Conservation (phyloP, 2,888 invertebrate genomes). For the Octodonta nipae region DNA sequence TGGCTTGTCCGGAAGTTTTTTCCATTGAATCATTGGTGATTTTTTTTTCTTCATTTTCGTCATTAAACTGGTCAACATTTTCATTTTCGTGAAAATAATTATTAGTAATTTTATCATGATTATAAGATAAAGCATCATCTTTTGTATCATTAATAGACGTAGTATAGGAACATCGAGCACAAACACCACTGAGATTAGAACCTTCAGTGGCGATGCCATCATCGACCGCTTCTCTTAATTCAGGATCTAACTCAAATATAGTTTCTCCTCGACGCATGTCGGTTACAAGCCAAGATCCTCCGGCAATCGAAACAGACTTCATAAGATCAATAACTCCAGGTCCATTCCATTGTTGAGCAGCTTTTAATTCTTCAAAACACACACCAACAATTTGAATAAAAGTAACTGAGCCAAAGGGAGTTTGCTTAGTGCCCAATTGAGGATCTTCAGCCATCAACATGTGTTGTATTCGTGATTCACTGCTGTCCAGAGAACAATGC, state of each 20-base stretch:
- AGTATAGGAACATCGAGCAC: conserved; percentile 60
- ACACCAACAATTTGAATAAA: conserved; percentile 77
- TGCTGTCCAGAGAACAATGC: conserved; percentile 73
- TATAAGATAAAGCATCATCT: too few relatives aligned
- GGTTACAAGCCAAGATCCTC: conserved; percentile 77
- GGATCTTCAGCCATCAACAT: conserved; percentile 77
- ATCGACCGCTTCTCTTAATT: conserved; percentile 57
- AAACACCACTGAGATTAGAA: conserved; percentile 71
- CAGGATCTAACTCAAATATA: conserved; percentile 62
- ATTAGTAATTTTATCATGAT: too few relatives aligned
- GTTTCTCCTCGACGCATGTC: conserved; percentile 65
- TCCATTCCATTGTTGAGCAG: conserved; percentile 81
- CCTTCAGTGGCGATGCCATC: conserved; percentile 63
- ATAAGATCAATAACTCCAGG: conserved; percentile 64
- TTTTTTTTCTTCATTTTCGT: conserved; percentile 12
- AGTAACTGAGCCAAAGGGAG: conserved; percentile 62
- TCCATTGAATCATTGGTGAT: too few relatives aligned
- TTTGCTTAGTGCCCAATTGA: conserved; percentile 52
- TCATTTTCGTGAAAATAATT: conserved; percentile 21
- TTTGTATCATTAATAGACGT: too few relatives aligned
- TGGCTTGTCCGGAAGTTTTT: too few relatives aligned
- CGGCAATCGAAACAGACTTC: conserved; percentile 59
- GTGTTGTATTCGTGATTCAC: conserved; percentile 64
- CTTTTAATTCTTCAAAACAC: conserved; percentile 68
- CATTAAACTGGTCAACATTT: conserved; percentile 13